A percentile compares a stretch with the other conserved stretches of the same genome.
phyloP scores from a whole-genome alignment of 2,113 vertebrate species.

The Halcyon senegalensis region DNA sequence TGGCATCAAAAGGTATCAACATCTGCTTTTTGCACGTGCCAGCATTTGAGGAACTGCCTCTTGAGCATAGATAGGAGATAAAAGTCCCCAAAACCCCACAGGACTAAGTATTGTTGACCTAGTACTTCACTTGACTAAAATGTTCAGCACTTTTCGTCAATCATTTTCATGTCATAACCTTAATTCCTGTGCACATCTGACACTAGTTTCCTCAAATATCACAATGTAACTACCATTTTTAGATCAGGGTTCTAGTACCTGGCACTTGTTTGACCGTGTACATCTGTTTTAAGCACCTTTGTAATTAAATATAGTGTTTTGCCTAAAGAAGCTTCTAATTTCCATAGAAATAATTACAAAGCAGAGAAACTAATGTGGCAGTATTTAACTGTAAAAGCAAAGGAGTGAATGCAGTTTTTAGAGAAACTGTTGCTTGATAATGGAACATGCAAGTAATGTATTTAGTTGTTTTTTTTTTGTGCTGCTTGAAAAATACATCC shows the following conservation, averaged over 20 bases:
- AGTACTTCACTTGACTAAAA: not conserved
- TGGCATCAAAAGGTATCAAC: not conserved
- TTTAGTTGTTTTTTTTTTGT: slow-evolving; percentile 9
- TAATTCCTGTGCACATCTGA: not conserved
- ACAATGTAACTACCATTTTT: not conserved
- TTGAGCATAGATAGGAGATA: rapidly evolving
- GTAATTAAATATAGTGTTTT: slow-evolving; percentile 24
- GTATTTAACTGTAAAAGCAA: slow-evolving; percentile 24
- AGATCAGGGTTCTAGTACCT: not conserved
- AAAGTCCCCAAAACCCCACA: not conserved
- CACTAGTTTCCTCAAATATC: not conserved
- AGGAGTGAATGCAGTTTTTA: not conserved
- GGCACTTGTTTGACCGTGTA: slow-evolving; percentile 12
- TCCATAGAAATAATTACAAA: not conserved
- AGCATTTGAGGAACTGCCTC: not conserved
- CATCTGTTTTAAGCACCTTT: slow-evolving; percentile 28
- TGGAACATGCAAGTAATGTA: not conserved
- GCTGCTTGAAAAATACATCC: slow-evolving; percentile 29
- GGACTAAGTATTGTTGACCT: not conserved
- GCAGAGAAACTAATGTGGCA: not conserved
- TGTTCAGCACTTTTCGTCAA: not conserved
- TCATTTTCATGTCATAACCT: not conserved
- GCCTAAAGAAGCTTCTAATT: slow-evolving; percentile 4
- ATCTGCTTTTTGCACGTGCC: not conserved
- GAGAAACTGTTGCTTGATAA: slow-evolving; percentile 3